A percentile compares a stretch with the other conserved stretches of the same genome.
Conservation (phyloP, 2,888 invertebrate species). For the Labia minor region DNA sequence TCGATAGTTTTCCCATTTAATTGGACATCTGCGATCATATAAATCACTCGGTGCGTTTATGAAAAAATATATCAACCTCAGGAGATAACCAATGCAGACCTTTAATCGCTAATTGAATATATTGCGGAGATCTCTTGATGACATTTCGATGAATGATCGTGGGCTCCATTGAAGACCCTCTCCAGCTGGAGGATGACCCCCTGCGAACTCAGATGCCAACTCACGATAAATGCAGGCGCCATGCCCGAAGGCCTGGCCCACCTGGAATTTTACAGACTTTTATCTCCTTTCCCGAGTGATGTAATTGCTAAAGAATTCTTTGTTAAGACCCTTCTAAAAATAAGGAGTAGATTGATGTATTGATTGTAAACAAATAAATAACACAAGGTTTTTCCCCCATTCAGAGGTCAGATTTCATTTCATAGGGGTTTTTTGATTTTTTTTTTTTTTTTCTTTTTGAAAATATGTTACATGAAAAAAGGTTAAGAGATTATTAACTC, state of each 20-base stretch:
- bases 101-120: conserved; percentile 13
- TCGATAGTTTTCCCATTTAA: conserved; percentile 13
- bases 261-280: conserved; percentile 13
- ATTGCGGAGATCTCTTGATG: background rate
- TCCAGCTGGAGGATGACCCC: conserved; percentile 1
- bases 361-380: conserved; percentile 13
- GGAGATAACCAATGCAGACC: background rate
- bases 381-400: background rate
- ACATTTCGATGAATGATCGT: background rate
- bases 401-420: background rate
- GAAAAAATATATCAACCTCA: background rate
- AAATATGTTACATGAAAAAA: background rate
- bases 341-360: conserved; percentile 13
- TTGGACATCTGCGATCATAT: background rate
- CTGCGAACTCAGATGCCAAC: conserved; percentile 2
- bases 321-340: background rate
- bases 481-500: too few relatives aligned
- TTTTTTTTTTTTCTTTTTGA: background rate
- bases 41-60: background rate
- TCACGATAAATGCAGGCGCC: background rate
- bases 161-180: background rate
- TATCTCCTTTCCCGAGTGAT: conserved; percentile 8
- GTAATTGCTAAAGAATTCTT: conserved; percentile 13
- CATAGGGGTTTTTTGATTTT: background rate
- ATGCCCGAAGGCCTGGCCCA: background rate